Percentiles rank a stretch among this genome's conserved stretches.
These are phyloP conservation scores for Latrodectus hesperus DNA, from an alignment of 2,888 invertebrate genomes.

Conservation along the genomic window DNA sequence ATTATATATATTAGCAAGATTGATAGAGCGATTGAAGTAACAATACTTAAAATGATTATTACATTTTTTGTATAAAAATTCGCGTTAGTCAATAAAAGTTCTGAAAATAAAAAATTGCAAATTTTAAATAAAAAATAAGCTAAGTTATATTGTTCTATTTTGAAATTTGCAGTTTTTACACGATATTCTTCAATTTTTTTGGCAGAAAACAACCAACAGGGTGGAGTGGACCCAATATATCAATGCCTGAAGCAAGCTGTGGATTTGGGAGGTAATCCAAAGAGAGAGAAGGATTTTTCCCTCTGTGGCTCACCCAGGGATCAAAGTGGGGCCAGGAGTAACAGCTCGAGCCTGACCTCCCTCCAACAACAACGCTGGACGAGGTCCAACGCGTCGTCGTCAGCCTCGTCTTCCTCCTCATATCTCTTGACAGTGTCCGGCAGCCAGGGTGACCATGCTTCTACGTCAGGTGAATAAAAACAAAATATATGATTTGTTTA, in stretches of 20 bases:
- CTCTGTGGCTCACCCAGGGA: constrained; percentile 42
- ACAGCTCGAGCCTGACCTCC: constrained; percentile 63
- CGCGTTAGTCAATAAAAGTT: no score
- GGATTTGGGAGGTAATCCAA: constrained; percentile 79
- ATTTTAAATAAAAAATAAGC: no score
- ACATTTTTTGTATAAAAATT: no score
- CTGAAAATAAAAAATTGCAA: no score
- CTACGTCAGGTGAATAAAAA: constrained; percentile 69
- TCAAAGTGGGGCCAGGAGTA: constrained; percentile 55
- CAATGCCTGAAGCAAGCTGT: constrained; percentile 96
- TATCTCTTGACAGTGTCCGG: constrained; percentile 70
- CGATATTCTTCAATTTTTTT: no score
- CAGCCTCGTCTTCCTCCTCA: constrained; percentile 71
- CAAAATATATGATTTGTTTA: no score
- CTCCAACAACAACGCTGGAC: constrained; percentile 67
- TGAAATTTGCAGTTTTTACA: no score
- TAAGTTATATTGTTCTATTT: no score
- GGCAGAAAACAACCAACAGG: constrained; percentile 34
- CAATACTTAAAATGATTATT: no score
- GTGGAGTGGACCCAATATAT: constrained; percentile 88
- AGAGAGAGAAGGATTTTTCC: constrained; percentile 56
- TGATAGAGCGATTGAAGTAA: no score
- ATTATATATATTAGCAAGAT: no score
- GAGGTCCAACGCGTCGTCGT: constrained; percentile 70
- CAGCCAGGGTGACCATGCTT: constrained; percentile 68